These are phyloP conservation scores for Myotis planiceps DNA, from an alignment of 2,797 vertebrate species.

Conservation along the genomic window DNA sequence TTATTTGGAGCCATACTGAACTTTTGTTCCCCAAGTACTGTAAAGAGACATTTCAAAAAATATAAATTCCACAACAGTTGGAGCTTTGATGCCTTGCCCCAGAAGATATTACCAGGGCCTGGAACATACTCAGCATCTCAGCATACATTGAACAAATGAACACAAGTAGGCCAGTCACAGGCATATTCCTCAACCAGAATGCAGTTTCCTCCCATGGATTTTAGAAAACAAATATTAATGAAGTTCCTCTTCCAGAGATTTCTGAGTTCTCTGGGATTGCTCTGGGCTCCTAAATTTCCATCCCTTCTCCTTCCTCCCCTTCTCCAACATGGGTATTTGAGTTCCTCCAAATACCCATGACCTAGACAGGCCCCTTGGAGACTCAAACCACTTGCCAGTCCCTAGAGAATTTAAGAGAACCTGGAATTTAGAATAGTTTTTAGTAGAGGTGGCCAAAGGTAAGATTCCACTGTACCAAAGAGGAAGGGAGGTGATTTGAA, in stretches of 20 bases:
- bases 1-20: neutral
- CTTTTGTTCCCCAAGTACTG: neutral
- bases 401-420: neutral
- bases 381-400: neutral
- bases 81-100: neutral
- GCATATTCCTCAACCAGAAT: neutral
- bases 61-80: neutral
- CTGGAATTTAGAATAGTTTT: neutral
- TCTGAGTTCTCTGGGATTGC: neutral
- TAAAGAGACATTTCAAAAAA: neutral
- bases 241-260: neutral
- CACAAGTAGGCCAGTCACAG: neutral
- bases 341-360: neutral
- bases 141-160: neutral
- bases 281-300: constrained; percentile 25
- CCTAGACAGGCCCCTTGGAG: neutral
- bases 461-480: constrained; percentile 6
- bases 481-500: neutral
- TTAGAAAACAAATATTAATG: neutral
- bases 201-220: neutral
- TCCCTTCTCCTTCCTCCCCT: neutral
- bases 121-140: neutral
- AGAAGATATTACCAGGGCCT: neutral
- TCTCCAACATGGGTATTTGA: constrained; percentile 9
- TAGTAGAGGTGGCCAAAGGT: neutral